A percentile compares a stretch with the other conserved stretches of the same genome.
Conservation (phyloP, 1,140 invertebrate species). For the Drosophila sp. region DNA sequence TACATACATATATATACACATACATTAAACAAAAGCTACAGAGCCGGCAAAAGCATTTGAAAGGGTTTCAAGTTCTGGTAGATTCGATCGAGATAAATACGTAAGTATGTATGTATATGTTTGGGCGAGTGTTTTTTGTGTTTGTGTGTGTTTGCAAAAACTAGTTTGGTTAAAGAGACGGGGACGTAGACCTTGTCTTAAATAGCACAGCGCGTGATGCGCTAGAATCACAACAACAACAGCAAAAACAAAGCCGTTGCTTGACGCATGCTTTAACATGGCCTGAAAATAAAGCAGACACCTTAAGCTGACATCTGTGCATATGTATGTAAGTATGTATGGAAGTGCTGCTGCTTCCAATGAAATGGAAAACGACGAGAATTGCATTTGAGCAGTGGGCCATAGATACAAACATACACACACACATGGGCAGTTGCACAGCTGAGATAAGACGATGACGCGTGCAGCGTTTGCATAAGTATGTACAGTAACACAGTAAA, state of each 20-base stretch:
- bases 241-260: conserved; percentile 7
- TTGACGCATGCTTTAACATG: conserved; percentile 20
- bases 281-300: conserved; percentile 24
- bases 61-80: conserved; percentile 45
- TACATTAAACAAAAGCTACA: conserved; percentile 25
- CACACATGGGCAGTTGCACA: not conserved
- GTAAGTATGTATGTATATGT: conserved; percentile 1
- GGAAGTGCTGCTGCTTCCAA: conserved; percentile 1
- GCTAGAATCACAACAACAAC: conserved; percentile 21
- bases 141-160: conserved; percentile 30
- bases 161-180: conserved; percentile 54
- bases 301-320: conserved; percentile 10
- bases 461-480: not conserved
- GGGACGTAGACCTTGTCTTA: conserved; percentile 55
- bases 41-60: conserved; percentile 34
- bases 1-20: not conserved
- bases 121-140: not conserved
- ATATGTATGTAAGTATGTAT: not conserved
- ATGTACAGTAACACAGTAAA: not conserved
- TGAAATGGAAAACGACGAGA: conserved; percentile 35
- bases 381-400: conserved; percentile 39
- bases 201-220: conserved; percentile 63
- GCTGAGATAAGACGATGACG: conserved; percentile 1
- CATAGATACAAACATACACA: conserved; percentile 4
- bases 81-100: conserved; percentile 27